phyloP scores from a whole-genome alignment of 2,888 invertebrate genomes.

The Tanypteryx hageni region DNA sequence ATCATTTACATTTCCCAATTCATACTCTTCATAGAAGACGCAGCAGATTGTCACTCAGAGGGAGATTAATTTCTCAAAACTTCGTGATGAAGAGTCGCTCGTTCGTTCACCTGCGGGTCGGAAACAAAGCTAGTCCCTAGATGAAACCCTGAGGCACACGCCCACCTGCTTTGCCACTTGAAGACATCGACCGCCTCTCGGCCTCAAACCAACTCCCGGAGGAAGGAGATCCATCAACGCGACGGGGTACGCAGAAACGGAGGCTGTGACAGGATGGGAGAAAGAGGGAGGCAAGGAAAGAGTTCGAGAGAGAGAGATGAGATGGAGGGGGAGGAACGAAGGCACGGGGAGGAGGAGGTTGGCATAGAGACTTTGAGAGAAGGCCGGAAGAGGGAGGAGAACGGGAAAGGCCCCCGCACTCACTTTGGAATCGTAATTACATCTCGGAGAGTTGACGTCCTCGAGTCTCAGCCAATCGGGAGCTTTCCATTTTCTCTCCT shows the following conservation, averaged over 20 bases:
- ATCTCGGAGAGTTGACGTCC: conserved; percentile 64
- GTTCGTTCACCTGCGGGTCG: conserved; percentile 62
- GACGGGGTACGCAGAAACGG: conserved; percentile 25
- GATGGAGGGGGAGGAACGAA: conserved; percentile 1
- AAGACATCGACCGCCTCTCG: conserved; percentile 57
- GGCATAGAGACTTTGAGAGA: background rate
- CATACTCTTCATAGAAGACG: background rate
- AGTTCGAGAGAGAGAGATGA: background rate
- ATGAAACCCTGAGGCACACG: conserved; percentile 60
- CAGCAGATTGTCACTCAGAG: conserved; percentile 38
- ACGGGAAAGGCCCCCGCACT: conserved; percentile 60
- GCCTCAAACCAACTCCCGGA: conserved; percentile 55
- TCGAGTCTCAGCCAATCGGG: conserved; percentile 62
- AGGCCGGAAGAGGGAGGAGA: conserved; percentile 17
- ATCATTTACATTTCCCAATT: conserved; percentile 25
- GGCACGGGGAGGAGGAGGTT: background rate
- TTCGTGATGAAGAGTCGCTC: conserved; percentile 57
- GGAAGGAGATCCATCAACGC: conserved; percentile 63
- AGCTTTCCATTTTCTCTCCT: conserved; percentile 58
- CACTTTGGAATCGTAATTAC: conserved; percentile 64
- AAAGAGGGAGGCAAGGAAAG: conserved; percentile 4
- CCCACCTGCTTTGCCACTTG: conserved; percentile 63
- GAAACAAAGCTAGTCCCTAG: conserved; percentile 58
- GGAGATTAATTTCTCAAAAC: conserved; percentile 62
- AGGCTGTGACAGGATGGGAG: conserved; percentile 43